These are phyloP conservation scores for Coregonus ussuriensis DNA, from an alignment of 2,797 vertebrate species.

Conservation along the genomic window DNA sequence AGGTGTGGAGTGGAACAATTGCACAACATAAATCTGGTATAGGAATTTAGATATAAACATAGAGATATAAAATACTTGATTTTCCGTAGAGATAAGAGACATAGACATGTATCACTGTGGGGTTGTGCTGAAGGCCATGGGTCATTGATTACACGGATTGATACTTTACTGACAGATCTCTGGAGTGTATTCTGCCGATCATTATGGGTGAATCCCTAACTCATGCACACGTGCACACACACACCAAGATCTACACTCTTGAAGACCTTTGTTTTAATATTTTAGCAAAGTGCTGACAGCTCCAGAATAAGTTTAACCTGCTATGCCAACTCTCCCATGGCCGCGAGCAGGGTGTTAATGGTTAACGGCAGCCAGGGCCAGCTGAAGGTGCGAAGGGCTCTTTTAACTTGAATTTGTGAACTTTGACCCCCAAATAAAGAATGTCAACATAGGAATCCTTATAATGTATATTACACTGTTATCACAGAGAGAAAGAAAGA, in stretches of 20 bases:
- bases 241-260: background rate
- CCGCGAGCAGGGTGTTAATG: constrained; percentile 56
- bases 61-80: background rate
- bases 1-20: background rate
- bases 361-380: constrained; percentile 50
- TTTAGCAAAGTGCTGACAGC: constrained; percentile 37
- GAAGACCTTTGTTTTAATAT: background rate
- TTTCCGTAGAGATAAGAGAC: background rate
- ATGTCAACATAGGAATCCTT: constrained; percentile 6
- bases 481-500: background rate
- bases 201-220: background rate
- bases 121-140: background rate
- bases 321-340: background rate
- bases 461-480: background rate
- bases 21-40: background rate
- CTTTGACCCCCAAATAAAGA: constrained; percentile 49
- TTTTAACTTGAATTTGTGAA: constrained; percentile 41
- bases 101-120: background rate
- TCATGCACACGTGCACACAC: background rate
- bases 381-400: constrained; percentile 30
- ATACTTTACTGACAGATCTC: too few relatives aligned
- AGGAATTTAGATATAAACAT: background rate
- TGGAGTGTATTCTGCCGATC: background rate
- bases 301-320: constrained; percentile 50
- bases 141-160: background rate